Percentiles rank a stretch among this genome's conserved stretches.
Conservation (phyloP, 2,888 invertebrate species). For the Pomacea canaliculata region DNA sequence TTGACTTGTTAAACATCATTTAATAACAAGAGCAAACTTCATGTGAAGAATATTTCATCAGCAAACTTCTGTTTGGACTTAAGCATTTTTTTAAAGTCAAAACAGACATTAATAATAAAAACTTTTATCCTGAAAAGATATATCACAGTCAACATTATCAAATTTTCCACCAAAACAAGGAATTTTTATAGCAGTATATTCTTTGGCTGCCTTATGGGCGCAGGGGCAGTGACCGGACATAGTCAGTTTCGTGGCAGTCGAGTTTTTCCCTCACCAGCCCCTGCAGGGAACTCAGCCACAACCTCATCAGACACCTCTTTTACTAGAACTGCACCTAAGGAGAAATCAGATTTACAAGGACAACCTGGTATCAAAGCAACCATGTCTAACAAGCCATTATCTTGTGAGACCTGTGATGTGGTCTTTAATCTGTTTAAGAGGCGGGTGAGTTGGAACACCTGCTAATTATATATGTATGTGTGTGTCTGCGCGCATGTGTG, state of each 20-base stretch:
- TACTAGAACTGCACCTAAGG: too few relatives aligned
- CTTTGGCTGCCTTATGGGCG: conserved; percentile 29
- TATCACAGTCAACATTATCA: too few relatives aligned
- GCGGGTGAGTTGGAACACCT: neutral
- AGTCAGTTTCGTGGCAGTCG: neutral
- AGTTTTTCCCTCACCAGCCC: conserved; percentile 4
- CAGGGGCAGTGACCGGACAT: conserved; percentile 34
- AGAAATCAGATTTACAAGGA: neutral
- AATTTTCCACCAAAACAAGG: too few relatives aligned
- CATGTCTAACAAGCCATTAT: conserved; percentile 35
- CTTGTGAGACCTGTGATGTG: conserved; percentile 58
- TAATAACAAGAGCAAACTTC: too few relatives aligned
- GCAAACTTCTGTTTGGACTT: too few relatives aligned
- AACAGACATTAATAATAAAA: too few relatives aligned
- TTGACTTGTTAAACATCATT: too few relatives aligned
- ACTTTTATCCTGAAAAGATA: too few relatives aligned
- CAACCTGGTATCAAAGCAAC: neutral
- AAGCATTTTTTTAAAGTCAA: too few relatives aligned
- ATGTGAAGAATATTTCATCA: too few relatives aligned
- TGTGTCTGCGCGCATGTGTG: conserved; percentile 2
- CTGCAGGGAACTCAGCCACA: neutral
- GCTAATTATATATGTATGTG: neutral
- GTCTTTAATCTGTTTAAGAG: conserved; percentile 57
- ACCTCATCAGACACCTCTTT: too few relatives aligned
- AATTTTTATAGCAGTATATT: too few relatives aligned